Conservation (phyloP, 2,113 vertebrate genomes). For the Sinocyclocheilus rhinocerous region DNA sequence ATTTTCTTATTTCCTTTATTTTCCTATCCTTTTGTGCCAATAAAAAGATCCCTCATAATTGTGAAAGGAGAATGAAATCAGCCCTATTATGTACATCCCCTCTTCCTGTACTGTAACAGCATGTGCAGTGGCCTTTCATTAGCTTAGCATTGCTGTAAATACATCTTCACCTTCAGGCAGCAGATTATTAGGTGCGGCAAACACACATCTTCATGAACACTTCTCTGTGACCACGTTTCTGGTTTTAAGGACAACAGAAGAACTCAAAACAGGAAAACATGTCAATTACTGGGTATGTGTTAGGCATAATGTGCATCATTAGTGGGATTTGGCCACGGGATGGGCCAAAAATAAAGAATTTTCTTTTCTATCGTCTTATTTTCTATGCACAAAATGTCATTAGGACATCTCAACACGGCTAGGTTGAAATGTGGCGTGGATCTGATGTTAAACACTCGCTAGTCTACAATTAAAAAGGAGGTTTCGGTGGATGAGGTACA, state of each 20-base stretch:
- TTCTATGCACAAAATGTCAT: not conserved
- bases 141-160: not conserved
- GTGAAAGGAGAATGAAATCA: slow-evolving; percentile 19
- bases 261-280: not conserved
- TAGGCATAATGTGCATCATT: not conserved
- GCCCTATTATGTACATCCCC: slow-evolving; percentile 44
- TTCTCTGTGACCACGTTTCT: not conserved
- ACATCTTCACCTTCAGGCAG: not conserved
- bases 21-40: slow-evolving; percentile 22
- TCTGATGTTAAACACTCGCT: not conserved
- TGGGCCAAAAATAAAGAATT: not conserved
- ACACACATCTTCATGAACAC: not conserved
- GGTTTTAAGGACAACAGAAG: not conserved
- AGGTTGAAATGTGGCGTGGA: not conserved
- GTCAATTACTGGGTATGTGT: not conserved
- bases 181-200: not conserved
- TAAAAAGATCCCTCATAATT: slow-evolving; percentile 32
- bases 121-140: slow-evolving; percentile 6
- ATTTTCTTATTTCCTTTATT: slow-evolving; percentile 4
- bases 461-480: slow-evolving; percentile 14
- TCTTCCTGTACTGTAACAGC: slow-evolving; percentile 12
- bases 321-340: not conserved
- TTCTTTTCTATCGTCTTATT: too few relatives aligned
- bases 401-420: not conserved
- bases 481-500: slow-evolving; percentile 43